Evolutionary conservation across 2,888 invertebrate species (phyloP), one percentile per base, ranked within the genome.

Genomic region (Fragum sueziense): DNA sequence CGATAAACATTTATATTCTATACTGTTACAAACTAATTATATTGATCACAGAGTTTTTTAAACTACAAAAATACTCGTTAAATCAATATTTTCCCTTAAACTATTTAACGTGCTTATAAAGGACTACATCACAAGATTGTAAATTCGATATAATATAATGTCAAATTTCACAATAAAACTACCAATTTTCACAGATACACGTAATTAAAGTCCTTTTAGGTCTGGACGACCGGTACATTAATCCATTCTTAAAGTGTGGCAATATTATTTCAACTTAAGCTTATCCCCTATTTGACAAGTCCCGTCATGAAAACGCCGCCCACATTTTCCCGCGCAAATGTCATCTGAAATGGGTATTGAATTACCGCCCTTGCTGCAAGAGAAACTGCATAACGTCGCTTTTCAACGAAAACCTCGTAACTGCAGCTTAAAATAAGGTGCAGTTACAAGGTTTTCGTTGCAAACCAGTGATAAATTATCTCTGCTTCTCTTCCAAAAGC

Each of bases 321-420:
- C 4, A 33, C 61, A n/a, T 33, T 61, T 61, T 33, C 61, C 33
- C 61, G 61, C 61, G 61, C 61, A 61, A 33, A 61, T 61, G 33
- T 61, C 61, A 61, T 61, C 61, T 33, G 31, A 33, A 31, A 11
- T 29, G 7, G 37, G 37, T 37, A 9, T 59, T 2, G 29, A 29
- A 59, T 59, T 59, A 59, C 59, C 31, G 27, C 59, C 59, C 59
- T 20, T 59, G 59, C 29, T 3, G 2, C 14, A 29, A 29, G 22
- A 11, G 17, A 9, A 41, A 41, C 41, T 9, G 17, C 41, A 17
- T 11, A 17, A 11, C 9, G 17, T 41, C n/a, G n/a, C n/a, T n/a
- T n/a, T n/a, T n/a, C n/a, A n/a, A n/a, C n/a, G n/a, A n/a, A n/a
- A n/a, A n/a, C n/a, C n/a, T n/a, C n/a, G n/a, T n/a, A n/a, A n/a